Evolutionary conservation across 2,797 vertebrate genomes (phyloP).

Genomic region (Tokudaia tokunoshimensis): DNA sequence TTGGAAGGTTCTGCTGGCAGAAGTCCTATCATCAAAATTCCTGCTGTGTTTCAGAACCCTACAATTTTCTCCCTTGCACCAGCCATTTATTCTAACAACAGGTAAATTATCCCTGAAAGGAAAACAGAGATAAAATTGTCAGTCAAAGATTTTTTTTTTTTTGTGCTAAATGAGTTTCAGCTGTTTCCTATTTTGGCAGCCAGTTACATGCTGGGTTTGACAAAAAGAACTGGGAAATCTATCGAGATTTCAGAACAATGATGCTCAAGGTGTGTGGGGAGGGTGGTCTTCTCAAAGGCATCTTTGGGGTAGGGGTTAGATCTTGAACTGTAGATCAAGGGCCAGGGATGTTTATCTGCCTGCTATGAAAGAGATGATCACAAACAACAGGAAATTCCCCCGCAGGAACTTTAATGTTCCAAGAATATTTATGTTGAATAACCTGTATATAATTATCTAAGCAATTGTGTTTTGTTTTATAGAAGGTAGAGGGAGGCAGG

Average conservation of each 20-base stretch:
- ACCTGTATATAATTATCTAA: slow-evolving; percentile 13
- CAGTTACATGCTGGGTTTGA: slow-evolving; percentile 44
- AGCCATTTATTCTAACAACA: slow-evolving; percentile 27
- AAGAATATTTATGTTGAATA: background rate
- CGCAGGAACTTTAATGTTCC: background rate
- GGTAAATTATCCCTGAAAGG: slow-evolving; percentile 47
- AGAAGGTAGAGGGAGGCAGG: background rate
- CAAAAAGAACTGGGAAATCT: slow-evolving; percentile 10
- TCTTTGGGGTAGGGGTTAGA: background rate
- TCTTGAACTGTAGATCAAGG: background rate
- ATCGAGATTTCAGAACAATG: background rate
- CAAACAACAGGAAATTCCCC: background rate
- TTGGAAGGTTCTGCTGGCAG: slow-evolving; percentile 28
- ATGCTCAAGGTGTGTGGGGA: background rate
- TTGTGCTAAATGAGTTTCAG: slow-evolving; percentile 43
- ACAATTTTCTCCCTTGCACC: background rate
- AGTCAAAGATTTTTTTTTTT: background rate
- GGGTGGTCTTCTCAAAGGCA: slow-evolving; percentile 2
- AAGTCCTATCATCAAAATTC: background rate
- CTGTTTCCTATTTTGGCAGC: slow-evolving; percentile 44
- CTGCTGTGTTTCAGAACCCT: slow-evolving; percentile 26
- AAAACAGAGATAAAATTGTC: slow-evolving; percentile 55
- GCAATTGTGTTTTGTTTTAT: slow-evolving; percentile 33
- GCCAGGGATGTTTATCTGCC: background rate
- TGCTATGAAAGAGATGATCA: background rate